Evolutionary conservation across 2,797 vertebrate genomes (phyloP).

Genomic region (Okamejei kenojei): DNA sequence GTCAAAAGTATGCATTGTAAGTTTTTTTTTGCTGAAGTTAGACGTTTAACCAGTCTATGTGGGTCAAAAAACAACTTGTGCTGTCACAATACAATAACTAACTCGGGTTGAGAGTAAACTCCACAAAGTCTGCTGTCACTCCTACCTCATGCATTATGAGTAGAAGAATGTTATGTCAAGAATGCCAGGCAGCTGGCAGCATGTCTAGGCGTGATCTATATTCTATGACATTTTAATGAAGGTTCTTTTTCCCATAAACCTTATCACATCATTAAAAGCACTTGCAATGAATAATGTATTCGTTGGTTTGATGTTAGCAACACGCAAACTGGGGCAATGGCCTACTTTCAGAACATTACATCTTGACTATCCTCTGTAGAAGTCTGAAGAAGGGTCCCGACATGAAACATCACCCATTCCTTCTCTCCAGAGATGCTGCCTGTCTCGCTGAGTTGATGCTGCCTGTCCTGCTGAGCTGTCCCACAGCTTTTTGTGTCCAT

Average conservation of each 20-base stretch:
- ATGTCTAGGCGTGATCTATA: slow-evolving; percentile 32
- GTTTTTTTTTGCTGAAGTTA: background rate
- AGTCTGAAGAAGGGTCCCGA: too few relatives aligned
- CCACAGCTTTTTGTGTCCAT: too few relatives aligned
- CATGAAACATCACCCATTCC: too few relatives aligned
- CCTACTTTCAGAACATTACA: slow-evolving; percentile 6
- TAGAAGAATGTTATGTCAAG: slow-evolving; percentile 7
- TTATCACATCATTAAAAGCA: slow-evolving; percentile 35
- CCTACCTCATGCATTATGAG: slow-evolving; percentile 8
- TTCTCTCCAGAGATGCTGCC: too few relatives aligned
- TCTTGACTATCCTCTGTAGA: background rate
- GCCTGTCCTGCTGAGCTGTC: too few relatives aligned
- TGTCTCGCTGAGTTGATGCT: too few relatives aligned
- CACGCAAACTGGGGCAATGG: slow-evolving; percentile 15
- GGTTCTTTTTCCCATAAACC: slow-evolving; percentile 22
- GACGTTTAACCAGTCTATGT: background rate
- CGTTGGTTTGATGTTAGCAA: background rate
- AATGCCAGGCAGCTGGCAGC: background rate
- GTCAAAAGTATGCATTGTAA: background rate
- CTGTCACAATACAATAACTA: background rate
- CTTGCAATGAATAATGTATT: slow-evolving; percentile 18
- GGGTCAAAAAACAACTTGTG: background rate
- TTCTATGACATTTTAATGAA: slow-evolving; percentile 36
- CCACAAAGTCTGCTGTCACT: background rate
- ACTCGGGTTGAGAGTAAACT: background rate